Evolutionary conservation across 2,113 vertebrate species (phyloP).

Genomic region (Emydocephalus ijimae): DNA sequence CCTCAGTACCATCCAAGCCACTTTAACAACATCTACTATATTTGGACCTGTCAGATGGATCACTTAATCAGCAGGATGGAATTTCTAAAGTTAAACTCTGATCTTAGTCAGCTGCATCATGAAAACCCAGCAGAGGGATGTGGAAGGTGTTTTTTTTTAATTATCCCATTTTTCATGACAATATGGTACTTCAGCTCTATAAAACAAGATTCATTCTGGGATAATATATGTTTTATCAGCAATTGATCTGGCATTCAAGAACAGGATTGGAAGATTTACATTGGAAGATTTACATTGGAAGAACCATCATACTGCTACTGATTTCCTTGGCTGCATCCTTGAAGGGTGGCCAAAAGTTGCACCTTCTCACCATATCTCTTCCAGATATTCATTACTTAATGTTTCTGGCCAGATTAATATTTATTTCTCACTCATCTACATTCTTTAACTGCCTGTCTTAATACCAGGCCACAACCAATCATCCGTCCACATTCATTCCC

Average conservation of each 20-base stretch:
- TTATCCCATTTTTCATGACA: not conserved
- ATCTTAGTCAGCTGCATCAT: not conserved
- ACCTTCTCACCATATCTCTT: not conserved
- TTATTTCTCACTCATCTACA: not conserved
- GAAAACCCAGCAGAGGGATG: not conserved
- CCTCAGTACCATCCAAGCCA: not conserved
- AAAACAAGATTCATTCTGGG: not conserved
- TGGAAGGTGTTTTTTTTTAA: not conserved
- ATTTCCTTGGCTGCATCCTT: not conserved
- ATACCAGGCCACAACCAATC: not conserved
- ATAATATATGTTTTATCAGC: not conserved
- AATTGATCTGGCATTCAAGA: not conserved
- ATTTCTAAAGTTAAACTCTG: not conserved
- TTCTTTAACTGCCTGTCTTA: not conserved
- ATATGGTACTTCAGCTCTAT: not conserved
- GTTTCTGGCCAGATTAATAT: not conserved
- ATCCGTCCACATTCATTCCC: not conserved
- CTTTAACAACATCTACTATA: not conserved
- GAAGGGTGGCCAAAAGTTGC: not conserved
- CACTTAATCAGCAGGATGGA: not conserved
- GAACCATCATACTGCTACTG: not conserved
- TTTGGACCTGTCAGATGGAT: not conserved
- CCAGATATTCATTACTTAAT: not conserved
- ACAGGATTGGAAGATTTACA: not conserved
- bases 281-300: not conserved